Evolutionary conservation across 1,140 invertebrate genomes (phyloP).

Genomic region (Gryon sp.): DNA sequence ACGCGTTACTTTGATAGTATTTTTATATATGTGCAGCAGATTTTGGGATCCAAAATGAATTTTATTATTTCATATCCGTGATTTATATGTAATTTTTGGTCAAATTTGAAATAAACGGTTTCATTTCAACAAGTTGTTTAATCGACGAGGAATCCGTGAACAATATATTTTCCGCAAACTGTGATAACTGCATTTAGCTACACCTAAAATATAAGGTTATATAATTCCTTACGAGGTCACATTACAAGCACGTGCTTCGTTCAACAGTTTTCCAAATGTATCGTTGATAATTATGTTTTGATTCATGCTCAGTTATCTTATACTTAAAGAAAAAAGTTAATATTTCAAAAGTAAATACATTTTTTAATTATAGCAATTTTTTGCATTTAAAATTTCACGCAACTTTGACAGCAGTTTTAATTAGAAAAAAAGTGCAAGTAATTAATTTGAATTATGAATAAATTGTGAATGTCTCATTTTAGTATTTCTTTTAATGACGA

Average conservation of each 20-base stretch:
- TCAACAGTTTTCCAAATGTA: constrained; percentile 12
- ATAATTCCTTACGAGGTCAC: constrained; percentile 28
- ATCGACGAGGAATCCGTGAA: constrained; percentile 13
- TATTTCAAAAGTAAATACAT: too few species aligned
- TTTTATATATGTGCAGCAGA: not conserved
- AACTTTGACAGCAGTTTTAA: too few species aligned
- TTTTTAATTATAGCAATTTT: too few species aligned
- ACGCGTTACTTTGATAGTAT: too few species aligned
- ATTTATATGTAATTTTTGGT: not conserved
- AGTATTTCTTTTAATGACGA: too few species aligned
- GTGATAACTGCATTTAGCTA: constrained; percentile 20
- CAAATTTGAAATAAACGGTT: constrained; percentile 10
- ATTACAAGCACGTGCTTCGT: not conserved
- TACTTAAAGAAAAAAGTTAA: too few species aligned
- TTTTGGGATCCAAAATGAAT: not conserved
- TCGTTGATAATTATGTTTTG: constrained; percentile 1
- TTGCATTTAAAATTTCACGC: too few species aligned
- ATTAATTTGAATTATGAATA: too few species aligned
- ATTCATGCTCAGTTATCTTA: too few species aligned
- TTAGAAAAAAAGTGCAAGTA: too few species aligned
- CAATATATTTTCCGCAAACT: constrained; percentile 26
- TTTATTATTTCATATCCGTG: constrained; percentile 2
- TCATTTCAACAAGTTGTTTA: constrained; percentile 39
- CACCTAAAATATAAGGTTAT: constrained; percentile 24
- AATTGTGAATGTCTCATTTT: too few species aligned